These are phyloP conservation scores for Platyscapa corneri DNA, from an alignment of 1,140 invertebrate species.

Conservation along the genomic window DNA sequence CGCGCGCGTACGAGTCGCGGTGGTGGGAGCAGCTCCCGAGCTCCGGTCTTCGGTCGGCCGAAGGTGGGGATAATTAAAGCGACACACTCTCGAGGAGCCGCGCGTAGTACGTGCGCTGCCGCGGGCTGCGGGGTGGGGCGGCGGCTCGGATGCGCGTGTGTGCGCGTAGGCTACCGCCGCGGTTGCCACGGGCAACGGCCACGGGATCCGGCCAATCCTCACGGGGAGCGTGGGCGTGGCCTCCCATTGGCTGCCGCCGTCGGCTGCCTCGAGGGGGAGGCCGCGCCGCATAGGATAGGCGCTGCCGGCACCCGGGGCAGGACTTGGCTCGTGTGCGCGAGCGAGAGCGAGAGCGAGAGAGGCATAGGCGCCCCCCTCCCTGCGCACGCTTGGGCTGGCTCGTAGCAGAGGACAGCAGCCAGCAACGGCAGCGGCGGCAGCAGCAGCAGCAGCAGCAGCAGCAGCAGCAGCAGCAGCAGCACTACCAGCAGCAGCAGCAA, in stretches of 20 bases:
- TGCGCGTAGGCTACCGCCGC: conserved; percentile 22
- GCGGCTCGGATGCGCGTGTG: background rate
- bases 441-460: background rate
- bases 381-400: too few relatives aligned
- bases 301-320: conserved; percentile 7
- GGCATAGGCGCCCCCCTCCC: background rate
- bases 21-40: conserved; percentile 46
- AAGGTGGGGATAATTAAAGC: conserved; percentile 71
- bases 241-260: conserved; percentile 62
- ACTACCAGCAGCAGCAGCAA: too few relatives aligned
- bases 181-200: conserved; percentile 68
- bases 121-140: conserved; percentile 18
- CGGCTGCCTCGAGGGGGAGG: conserved; percentile 5
- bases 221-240: conserved; percentile 65
- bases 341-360: conserved; percentile 47
- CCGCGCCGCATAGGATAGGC: conserved; percentile 18
- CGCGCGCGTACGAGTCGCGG: background rate
- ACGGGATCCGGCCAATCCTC: conserved; percentile 71
- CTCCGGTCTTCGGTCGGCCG: background rate
- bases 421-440: too few relatives aligned
- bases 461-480: too few relatives aligned
- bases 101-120: conserved; percentile 44
- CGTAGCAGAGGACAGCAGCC: background rate
- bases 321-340: conserved; percentile 51
- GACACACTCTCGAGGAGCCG: background rate